Conservation (phyloP, 2,888 invertebrate genomes). For the Ischnus inquisitorius region DNA sequence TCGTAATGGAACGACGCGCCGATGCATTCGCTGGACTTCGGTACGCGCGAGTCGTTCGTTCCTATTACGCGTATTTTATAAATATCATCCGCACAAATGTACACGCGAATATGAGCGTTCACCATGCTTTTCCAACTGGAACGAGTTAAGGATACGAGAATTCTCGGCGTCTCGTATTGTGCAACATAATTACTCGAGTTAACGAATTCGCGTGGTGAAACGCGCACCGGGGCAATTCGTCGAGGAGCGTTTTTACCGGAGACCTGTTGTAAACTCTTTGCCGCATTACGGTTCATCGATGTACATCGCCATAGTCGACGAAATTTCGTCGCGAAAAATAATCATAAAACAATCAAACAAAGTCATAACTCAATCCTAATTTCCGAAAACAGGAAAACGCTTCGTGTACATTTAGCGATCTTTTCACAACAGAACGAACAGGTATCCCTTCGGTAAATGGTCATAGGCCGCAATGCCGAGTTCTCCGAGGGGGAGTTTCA, state of each 20-base stretch:
- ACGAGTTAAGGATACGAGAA: constrained; percentile 65
- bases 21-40: constrained; percentile 46
- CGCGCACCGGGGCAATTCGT: constrained; percentile 38
- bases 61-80: not conserved
- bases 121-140: constrained; percentile 60
- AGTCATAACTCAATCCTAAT: not conserved
- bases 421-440: constrained; percentile 1
- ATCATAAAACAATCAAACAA: not conserved
- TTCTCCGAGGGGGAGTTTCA: not conserved
- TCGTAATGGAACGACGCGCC: constrained; percentile 55
- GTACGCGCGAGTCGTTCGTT: constrained; percentile 34
- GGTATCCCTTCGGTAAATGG: not conserved
- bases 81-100: not conserved
- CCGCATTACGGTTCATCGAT: constrained; percentile 13
- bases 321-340: not conserved
- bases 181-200: constrained; percentile 68
- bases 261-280: not conserved
- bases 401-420: not conserved
- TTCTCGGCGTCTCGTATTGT: constrained; percentile 56
- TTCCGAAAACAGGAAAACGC: not conserved
- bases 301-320: not conserved
- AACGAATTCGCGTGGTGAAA: constrained; percentile 68
- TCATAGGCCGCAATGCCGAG: not conserved
- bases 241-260: not conserved
- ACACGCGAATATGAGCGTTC: constrained; percentile 30